Conservation (phyloP, 2,797 vertebrate species). For the Echeneis naucrates region DNA sequence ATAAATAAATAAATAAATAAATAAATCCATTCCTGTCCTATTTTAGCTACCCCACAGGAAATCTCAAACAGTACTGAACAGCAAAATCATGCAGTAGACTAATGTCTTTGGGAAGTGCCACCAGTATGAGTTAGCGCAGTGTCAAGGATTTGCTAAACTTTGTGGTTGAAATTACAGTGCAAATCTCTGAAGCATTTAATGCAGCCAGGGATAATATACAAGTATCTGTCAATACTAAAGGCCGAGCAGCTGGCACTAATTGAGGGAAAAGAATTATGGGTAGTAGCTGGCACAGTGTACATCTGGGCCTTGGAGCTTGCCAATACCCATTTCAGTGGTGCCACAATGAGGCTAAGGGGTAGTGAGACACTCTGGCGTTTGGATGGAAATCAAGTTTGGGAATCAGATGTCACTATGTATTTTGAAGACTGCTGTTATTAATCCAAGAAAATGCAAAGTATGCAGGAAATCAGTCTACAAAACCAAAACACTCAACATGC, state of each 20-base stretch:
- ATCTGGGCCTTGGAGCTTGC: constrained; percentile 54
- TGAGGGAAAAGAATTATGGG: constrained; percentile 91
- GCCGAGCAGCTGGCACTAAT: constrained; percentile 90
- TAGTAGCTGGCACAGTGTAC: constrained; percentile 85
- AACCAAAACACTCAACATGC: constrained; percentile 1
- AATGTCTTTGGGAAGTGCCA: constrained; percentile 70
- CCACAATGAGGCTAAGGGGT: constrained; percentile 61
- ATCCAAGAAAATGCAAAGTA: constrained; percentile 46
- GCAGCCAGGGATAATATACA: constrained; percentile 87
- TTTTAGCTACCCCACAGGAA: constrained; percentile 7
- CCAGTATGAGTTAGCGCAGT: constrained; percentile 60
- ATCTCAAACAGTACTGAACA: constrained; percentile 13
- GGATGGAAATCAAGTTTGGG: constrained; percentile 52
- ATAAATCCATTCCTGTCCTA: background rate
- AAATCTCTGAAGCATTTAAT: constrained; percentile 82
- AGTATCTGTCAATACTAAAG: constrained; percentile 88
- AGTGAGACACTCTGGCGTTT: constrained; percentile 55
- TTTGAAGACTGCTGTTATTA: constrained; percentile 43
- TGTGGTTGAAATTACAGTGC: constrained; percentile 79
- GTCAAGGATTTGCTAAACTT: constrained; percentile 70
- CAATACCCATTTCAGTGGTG: constrained; percentile 65
- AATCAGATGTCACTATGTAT: constrained; percentile 47
- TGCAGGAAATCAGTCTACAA: constrained; percentile 24
- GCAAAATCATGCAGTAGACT: constrained; percentile 30
- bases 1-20: too few species aligned